Conservation (phyloP, 2,797 vertebrate species). For the Vireo griseus region DNA sequence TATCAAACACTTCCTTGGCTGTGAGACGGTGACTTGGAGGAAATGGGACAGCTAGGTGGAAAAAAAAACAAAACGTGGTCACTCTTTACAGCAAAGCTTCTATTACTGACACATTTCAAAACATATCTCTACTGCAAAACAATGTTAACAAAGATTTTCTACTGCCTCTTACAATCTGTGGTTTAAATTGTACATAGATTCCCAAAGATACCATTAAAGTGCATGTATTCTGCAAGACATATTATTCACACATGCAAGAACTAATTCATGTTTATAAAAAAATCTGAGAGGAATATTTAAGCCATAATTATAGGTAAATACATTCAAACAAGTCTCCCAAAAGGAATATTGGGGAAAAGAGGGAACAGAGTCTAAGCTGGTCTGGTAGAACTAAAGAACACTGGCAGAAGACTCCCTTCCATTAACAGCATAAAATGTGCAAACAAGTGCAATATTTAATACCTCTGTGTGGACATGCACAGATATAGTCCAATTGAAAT, state of each 20-base stretch:
- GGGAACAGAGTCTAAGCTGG: not conserved
- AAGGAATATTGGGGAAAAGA: not conserved
- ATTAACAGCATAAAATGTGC: not conserved
- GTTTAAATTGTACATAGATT: not conserved
- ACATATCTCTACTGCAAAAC: not conserved
- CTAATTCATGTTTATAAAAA: not conserved
- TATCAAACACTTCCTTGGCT: constrained; percentile 97
- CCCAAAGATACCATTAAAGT: not conserved
- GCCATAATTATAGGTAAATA: not conserved
- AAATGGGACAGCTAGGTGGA: constrained; percentile 89
- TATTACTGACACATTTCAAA: not conserved
- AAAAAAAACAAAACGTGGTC: not conserved
- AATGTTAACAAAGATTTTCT: not conserved
- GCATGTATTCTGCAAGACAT: not conserved
- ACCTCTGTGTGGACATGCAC: not conserved
- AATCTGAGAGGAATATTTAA: not conserved
- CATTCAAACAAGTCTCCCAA: not conserved
- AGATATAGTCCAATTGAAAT: not conserved
- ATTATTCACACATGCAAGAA: not conserved
- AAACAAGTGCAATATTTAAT: not conserved
- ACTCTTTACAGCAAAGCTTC: not conserved
- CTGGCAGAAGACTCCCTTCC: not conserved
- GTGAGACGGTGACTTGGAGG: constrained; percentile 96
- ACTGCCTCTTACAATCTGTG: not conserved
- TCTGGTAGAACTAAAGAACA: not conserved